A percentile compares a stretch with the other conserved stretches of the same genome.
phyloP scores from a whole-genome alignment of 2,113 vertebrate species.

The Ranitomeya variabilis region DNA sequence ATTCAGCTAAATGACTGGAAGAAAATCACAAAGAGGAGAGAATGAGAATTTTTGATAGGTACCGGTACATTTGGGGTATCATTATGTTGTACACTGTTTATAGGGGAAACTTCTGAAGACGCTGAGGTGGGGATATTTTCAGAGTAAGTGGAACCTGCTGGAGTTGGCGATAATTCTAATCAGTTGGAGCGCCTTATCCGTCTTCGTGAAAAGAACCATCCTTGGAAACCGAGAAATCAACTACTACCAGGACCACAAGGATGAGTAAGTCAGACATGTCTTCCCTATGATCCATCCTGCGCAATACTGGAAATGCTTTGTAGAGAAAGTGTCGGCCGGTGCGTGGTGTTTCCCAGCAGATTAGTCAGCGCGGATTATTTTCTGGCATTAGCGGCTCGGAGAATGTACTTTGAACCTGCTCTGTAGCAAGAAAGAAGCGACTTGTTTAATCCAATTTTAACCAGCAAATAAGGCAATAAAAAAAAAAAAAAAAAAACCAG shows the following conservation, averaged over 20 bases:
- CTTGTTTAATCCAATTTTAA: not conserved
- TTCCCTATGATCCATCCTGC: not conserved
- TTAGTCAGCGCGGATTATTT: not conserved
- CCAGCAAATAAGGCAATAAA: not conserved
- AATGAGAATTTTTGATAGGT: not conserved
- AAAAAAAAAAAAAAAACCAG: too few species aligned
- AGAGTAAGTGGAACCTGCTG: slow-evolving; percentile 88
- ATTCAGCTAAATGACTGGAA: not conserved
- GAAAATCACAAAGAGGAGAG: not conserved
- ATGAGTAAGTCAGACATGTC: slow-evolving; percentile 73
- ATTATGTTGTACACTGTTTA: slow-evolving; percentile 53
- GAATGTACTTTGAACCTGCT: slow-evolving; percentile 1
- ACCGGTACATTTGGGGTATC: not conserved
- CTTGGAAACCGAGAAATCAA: slow-evolving; percentile 80
- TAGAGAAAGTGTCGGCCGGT: not conserved
- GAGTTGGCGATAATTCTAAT: slow-evolving; percentile 85
- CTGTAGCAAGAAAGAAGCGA: not conserved
- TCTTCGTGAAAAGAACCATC: slow-evolving; percentile 87
- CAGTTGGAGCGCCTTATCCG: slow-evolving; percentile 86
- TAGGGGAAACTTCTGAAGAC: slow-evolving; percentile 84
- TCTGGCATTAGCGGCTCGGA: not conserved
- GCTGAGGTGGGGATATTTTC: slow-evolving; percentile 84
- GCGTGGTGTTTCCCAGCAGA: not conserved
- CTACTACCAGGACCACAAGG: slow-evolving; percentile 79
- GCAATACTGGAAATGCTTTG: not conserved